Conservation (phyloP, 92 coral and sea anemone genomes). For the Chrysogorgia sp. region DNA sequence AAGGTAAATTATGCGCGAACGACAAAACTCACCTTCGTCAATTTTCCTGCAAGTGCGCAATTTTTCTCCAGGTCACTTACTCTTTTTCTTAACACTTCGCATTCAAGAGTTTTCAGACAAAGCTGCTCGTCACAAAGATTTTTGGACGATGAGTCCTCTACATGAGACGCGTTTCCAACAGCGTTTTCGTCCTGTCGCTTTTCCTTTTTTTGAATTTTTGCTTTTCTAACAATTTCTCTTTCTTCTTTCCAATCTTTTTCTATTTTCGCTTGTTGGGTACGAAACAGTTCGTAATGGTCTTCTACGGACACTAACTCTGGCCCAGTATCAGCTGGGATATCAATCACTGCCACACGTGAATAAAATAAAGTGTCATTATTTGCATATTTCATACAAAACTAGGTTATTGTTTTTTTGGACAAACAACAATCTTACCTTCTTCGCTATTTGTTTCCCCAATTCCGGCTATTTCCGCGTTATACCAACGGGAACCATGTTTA, state of each 20-base stretch:
- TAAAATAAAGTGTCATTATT: too few relatives aligned
- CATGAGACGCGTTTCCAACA: background rate
- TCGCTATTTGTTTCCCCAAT: conserved; percentile 8
- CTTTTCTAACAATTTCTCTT: background rate
- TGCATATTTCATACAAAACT: background rate
- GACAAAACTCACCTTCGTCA: too few relatives aligned
- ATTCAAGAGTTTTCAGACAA: too few relatives aligned
- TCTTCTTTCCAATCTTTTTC: conserved; percentile 7
- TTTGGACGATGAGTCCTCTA: too few relatives aligned
- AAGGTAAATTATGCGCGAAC: too few relatives aligned
- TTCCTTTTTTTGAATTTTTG: background rate
- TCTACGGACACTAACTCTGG: background rate
- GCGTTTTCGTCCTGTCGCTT: background rate
- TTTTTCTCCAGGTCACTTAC: background rate
- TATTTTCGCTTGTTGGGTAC: background rate
- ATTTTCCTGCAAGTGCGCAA: too few relatives aligned
- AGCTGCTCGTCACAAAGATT: too few relatives aligned
- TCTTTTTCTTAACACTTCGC: background rate
- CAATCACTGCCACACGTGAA: background rate
- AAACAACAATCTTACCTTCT: background rate
- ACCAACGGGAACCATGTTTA: conserved; percentile 61
- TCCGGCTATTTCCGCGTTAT: conserved; percentile 59
- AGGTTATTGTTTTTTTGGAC: background rate
- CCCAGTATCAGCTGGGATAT: too few relatives aligned
- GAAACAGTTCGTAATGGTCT: background rate